Percentiles rank a stretch among this genome's conserved stretches.
These are phyloP conservation scores for Limosa lapponica DNA, from an alignment of 2,797 vertebrate species.

Conservation along the genomic window DNA sequence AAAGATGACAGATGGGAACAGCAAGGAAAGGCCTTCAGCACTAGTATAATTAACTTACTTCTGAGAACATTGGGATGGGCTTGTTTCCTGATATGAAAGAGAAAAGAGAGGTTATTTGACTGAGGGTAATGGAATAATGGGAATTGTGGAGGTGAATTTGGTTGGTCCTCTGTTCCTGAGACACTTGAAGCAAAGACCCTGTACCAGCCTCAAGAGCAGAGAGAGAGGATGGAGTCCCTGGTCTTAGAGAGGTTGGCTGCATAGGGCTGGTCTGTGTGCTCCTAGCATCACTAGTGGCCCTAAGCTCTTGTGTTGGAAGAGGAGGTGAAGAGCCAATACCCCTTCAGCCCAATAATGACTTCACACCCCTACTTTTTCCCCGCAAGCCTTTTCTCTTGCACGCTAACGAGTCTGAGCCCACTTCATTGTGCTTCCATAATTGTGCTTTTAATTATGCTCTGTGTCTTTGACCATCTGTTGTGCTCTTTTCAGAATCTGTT, in stretches of 20 bases:
- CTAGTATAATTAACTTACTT: constrained; percentile 27
- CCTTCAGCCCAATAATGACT: neutral
- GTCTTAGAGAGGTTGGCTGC: neutral
- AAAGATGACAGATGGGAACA: constrained; percentile 58
- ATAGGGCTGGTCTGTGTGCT: neutral
- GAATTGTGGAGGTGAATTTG: neutral
- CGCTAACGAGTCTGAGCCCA: constrained; percentile 28
- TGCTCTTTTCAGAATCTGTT: constrained; percentile 63
- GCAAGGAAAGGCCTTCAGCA: constrained; percentile 48
- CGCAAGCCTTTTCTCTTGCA: constrained; percentile 7
- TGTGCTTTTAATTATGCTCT: constrained; percentile 58
- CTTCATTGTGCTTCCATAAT: constrained; percentile 43
- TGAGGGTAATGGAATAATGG: neutral
- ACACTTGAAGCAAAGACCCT: neutral
- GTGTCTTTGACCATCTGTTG: constrained; percentile 66
- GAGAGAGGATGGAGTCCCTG: neutral
- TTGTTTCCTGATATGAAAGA: neutral
- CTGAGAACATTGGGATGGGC: neutral
- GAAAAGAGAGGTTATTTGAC: neutral
- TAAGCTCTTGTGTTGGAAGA: neutral
- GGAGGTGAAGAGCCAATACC: neutral
- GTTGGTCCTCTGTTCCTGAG: neutral
- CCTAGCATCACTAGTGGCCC: neutral
- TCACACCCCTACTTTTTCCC: neutral
- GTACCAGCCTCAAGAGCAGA: neutral